A percentile compares a stretch with the other conserved stretches of the same genome.
These are phyloP conservation scores for Trachelipus rathkii DNA, from an alignment of 1,140 invertebrate species.

Conservation along the genomic window DNA sequence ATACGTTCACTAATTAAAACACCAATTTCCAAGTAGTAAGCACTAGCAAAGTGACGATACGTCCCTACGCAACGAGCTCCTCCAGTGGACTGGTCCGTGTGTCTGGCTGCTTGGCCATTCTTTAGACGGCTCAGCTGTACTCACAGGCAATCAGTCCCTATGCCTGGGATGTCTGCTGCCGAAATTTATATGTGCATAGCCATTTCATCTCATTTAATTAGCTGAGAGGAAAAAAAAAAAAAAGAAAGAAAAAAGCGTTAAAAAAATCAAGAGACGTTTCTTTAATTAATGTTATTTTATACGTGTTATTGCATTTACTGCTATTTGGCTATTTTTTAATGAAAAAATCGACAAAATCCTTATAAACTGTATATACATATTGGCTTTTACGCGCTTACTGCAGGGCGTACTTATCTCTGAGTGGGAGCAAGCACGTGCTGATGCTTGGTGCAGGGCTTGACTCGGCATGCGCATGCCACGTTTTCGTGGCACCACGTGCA, in stretches of 20 bases:
- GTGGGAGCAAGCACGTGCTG: slow-evolving; percentile 9
- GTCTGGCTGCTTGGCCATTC: neutral
- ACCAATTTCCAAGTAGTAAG: neutral
- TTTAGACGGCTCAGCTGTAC: slow-evolving; percentile 9
- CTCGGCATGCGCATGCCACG: neutral
- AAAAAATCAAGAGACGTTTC: neutral
- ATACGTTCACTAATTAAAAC: neutral
- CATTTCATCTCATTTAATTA: slow-evolving; percentile 7
- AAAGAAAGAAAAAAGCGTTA: neutral
- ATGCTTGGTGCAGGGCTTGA: neutral
- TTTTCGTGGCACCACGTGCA: slow-evolving; percentile 10
- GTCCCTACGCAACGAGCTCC: slow-evolving; percentile 4
- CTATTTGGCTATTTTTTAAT: neutral
- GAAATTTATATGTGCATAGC: slow-evolving; percentile 7
- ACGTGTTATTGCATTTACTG: neutral
- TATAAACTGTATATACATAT: neutral
- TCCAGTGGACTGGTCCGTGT: slow-evolving; percentile 1
- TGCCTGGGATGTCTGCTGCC: slow-evolving; percentile 6
- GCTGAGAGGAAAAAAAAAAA: neutral
- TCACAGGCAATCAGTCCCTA: slow-evolving; percentile 5
- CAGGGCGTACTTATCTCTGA: slow-evolving; percentile 1
- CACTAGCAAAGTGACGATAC: neutral
- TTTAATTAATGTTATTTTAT: neutral
- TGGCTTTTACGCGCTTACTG: neutral
- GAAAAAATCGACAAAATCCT: neutral